Percentiles rank a stretch among this genome's conserved stretches.
These are phyloP conservation scores for Pithys albifrons DNA, from an alignment of 2,113 vertebrate genomes.

Conservation along the genomic window DNA sequence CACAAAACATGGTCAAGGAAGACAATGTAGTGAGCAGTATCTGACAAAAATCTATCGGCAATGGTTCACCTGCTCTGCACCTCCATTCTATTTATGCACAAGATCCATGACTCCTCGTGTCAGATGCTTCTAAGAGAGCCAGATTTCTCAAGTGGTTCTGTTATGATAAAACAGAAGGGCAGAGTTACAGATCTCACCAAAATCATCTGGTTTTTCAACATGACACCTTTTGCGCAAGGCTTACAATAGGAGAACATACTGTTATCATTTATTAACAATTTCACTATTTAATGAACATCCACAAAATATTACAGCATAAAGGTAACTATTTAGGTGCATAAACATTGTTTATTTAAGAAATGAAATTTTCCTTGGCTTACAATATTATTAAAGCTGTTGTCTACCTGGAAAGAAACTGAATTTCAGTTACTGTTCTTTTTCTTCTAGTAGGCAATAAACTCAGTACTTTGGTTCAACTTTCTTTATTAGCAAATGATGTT, in stretches of 20 bases:
- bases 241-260: not conserved
- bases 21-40: rapidly evolving
- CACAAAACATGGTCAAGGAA: not conserved
- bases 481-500: not conserved
- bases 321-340: not conserved
- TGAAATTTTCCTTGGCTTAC: not conserved
- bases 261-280: not conserved
- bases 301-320: not conserved
- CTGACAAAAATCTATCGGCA: not conserved
- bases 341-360: not conserved
- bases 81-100: rapidly evolving
- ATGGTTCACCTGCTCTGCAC: not conserved
- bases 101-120: not conserved
- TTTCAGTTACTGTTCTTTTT: not conserved
- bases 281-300: not conserved
- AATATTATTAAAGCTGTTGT: not conserved
- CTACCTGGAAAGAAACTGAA: not conserved
- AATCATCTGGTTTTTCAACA: not conserved
- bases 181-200: not conserved
- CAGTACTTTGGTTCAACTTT: not conserved
- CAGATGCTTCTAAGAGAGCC: not conserved
- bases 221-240: not conserved
- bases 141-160: not conserved
- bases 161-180: not conserved
- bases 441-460: not conserved